Conservation (phyloP, 2,113 vertebrate species). For the Pedetes capensis region DNA sequence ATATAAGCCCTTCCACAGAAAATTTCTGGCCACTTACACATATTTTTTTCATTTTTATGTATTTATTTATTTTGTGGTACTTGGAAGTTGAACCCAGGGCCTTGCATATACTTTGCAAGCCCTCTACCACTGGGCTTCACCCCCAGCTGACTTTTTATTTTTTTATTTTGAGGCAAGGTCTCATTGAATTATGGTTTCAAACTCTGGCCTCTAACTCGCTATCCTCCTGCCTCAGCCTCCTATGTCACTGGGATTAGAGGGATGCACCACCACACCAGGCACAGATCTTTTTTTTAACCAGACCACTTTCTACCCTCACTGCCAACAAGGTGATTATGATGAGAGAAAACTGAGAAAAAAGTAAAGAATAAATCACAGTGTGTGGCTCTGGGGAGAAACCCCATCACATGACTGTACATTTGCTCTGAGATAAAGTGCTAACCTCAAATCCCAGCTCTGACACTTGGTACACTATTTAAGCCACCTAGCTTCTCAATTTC, state of each 20-base stretch:
- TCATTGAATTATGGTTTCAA: too few relatives aligned
- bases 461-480: background rate
- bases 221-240: too few relatives aligned
- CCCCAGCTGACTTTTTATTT: too few relatives aligned
- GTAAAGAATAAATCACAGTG: conserved; percentile 9
- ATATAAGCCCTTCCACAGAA: background rate
- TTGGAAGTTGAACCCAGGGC: too few relatives aligned
- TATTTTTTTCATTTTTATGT: too few relatives aligned
- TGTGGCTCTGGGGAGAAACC: background rate
- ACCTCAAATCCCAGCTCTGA: background rate
- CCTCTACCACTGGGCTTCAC: too few relatives aligned
- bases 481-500: background rate
- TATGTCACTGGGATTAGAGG: too few relatives aligned
- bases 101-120: too few relatives aligned
- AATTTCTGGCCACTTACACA: background rate
- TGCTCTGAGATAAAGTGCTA: background rate
- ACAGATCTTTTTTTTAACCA: background rate
- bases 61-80: too few relatives aligned
- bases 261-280: too few relatives aligned
- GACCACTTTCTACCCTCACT: background rate
- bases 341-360: background rate
- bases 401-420: background rate
- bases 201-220: too few relatives aligned
- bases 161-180: too few relatives aligned
- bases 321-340: background rate